Percentiles rank a stretch among this genome's conserved stretches.
Evolutionary conservation across 2,888 invertebrate species (phyloP).

Genomic region (Acanthosepion lycidas): DNA sequence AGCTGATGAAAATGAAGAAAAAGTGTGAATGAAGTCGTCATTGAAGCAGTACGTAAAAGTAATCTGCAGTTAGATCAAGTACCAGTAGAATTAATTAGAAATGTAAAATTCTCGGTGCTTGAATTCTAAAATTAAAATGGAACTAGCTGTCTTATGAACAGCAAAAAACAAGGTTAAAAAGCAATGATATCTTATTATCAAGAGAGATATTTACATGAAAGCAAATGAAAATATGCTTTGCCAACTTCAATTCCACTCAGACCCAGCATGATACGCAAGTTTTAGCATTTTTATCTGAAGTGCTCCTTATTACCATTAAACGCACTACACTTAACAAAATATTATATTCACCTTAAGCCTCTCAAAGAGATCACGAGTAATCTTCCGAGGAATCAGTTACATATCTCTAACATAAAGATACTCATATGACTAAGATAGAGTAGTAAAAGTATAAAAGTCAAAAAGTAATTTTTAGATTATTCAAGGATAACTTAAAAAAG

Average conservation of each 20-base stretch:
- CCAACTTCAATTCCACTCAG: background rate
- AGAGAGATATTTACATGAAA: conserved; percentile 33
- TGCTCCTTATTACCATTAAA: background rate
- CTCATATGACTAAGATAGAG: background rate
- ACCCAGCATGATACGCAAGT: background rate
- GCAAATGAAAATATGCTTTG: background rate
- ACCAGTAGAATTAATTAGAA: background rate
- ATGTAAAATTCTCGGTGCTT: background rate
- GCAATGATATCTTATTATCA: background rate
- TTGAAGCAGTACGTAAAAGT: no score
- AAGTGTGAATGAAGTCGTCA: no score
- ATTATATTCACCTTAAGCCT: conserved; percentile 33
- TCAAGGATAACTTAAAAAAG: background rate
- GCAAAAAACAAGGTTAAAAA: no score
- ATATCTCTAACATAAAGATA: background rate
- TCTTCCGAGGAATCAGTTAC: background rate
- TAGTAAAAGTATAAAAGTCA: background rate
- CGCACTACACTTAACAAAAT: background rate
- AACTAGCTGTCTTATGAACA: background rate
- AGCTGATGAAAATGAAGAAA: no score
- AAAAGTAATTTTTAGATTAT: background rate
- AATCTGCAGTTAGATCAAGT: no score
- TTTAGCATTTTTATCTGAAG: conserved; percentile 33
- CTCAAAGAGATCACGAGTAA: background rate
- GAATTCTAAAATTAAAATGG: background rate